Evolutionary conservation across 2,888 invertebrate species (phyloP).

Genomic region (Physocephala rufipes): DNA sequence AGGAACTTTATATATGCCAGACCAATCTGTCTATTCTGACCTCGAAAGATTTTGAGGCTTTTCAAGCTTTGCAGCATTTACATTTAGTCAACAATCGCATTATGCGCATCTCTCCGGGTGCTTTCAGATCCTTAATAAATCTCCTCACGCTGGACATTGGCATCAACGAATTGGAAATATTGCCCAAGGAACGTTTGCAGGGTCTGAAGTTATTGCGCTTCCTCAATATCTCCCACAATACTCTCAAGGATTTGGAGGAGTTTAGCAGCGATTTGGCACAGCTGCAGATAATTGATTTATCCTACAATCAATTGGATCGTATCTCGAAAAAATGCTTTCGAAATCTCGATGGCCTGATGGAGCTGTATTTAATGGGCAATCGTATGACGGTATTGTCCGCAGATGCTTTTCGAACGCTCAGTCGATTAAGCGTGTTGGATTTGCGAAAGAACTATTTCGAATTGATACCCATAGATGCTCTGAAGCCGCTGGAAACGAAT

Average conservation of each 20-base stretch:
- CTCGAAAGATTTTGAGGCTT: constrained; percentile 85
- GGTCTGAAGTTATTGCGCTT: constrained; percentile 77
- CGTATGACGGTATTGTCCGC: constrained; percentile 81
- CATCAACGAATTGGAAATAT: constrained; percentile 81
- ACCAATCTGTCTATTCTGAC: constrained; percentile 86
- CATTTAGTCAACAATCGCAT: constrained; percentile 79
- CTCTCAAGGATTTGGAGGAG: constrained; percentile 81
- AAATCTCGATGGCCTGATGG: constrained; percentile 78
- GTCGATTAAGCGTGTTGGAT: constrained; percentile 80
- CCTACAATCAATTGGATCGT: constrained; percentile 82
- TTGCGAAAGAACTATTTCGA: constrained; percentile 85
- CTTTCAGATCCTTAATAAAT: constrained; percentile 80
- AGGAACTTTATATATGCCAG: constrained; percentile 80
- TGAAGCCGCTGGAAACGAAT: constrained; percentile 83
- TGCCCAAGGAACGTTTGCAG: constrained; percentile 85
- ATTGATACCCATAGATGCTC: constrained; percentile 79
- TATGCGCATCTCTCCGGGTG: constrained; percentile 82
- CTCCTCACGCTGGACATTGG: constrained; percentile 83
- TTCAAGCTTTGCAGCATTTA: constrained; percentile 79
- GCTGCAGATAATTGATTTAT: constrained; percentile 82
- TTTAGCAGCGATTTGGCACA: constrained; percentile 81
- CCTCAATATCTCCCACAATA: constrained; percentile 86
- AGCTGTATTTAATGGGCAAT: constrained; percentile 83
- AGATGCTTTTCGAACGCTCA: constrained; percentile 80
- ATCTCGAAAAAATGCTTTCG: constrained; percentile 81